Evolutionary conservation across 2,888 invertebrate genomes (phyloP).

Genomic region (Hemaris fuciformis): DNA sequence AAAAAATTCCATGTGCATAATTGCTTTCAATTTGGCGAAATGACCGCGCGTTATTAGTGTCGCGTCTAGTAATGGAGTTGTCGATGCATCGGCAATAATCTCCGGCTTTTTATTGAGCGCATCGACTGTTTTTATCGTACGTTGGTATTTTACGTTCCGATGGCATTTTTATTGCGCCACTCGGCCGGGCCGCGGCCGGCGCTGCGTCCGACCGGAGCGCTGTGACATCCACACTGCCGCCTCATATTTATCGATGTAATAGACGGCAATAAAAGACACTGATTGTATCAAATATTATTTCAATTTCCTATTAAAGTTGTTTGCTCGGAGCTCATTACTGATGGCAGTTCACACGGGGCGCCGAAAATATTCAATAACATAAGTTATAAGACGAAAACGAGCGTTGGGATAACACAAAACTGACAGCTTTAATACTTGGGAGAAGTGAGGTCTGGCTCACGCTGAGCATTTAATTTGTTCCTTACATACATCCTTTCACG

Average conservation of each 20-base stretch:
- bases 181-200: slow-evolving; percentile 17
- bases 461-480: slow-evolving; percentile 81
- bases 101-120: slow-evolving; percentile 47
- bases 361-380: slow-evolving; percentile 76
- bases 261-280: slow-evolving; percentile 47
- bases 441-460: slow-evolving; percentile 61
- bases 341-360: slow-evolving; percentile 52
- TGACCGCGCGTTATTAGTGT: slow-evolving; percentile 52
- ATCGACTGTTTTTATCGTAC: slow-evolving; percentile 44
- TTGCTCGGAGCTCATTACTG: slow-evolving; percentile 54
- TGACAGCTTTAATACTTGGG: slow-evolving; percentile 79
- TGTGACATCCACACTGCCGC: slow-evolving; percentile 42
- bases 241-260: slow-evolving; percentile 47
- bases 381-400: slow-evolving; percentile 73
- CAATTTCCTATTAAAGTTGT: slow-evolving; percentile 54
- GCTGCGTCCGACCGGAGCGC: slow-evolving; percentile 14
- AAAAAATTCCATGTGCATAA: slow-evolving; percentile 54
- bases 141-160: slow-evolving; percentile 46
- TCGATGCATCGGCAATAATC: slow-evolving; percentile 44
- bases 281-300: slow-evolving; percentile 57
- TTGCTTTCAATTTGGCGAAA: slow-evolving; percentile 64
- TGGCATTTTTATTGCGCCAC: slow-evolving; percentile 47
- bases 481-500: slow-evolving; percentile 75
- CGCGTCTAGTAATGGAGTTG: slow-evolving; percentile 56
- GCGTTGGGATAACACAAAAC: slow-evolving; percentile 76